Conservation (phyloP, 2,888 invertebrate species). For the Petrophora chlorosata region DNA sequence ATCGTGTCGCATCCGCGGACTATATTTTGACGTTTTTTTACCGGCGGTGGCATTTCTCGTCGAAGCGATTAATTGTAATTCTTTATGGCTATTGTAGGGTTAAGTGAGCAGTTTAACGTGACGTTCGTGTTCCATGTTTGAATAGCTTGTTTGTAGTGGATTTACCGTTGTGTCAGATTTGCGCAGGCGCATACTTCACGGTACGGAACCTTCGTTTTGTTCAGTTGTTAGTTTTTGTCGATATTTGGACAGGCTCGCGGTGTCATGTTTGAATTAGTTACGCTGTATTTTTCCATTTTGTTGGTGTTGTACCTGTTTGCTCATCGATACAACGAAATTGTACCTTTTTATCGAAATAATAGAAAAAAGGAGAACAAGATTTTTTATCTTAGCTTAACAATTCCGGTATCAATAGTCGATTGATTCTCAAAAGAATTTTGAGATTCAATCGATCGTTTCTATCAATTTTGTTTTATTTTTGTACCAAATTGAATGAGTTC, state of each 20-base stretch:
- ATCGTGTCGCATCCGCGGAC: conserved; percentile 60
- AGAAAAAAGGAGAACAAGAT: not conserved
- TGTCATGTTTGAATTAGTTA: conserved; percentile 49
- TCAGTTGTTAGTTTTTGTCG: conserved; percentile 39
- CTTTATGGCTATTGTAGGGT: conserved; percentile 80
- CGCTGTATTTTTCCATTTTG: conserved; percentile 40
- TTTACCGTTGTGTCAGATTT: conserved; percentile 50
- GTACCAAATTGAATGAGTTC: no score
- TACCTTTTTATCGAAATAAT: conserved; percentile 26
- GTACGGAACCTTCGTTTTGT: conserved; percentile 39
- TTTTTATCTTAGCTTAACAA: not conserved
- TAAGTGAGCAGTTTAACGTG: conserved; percentile 76
- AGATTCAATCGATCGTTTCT: no score
- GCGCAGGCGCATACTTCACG: conserved; percentile 55
- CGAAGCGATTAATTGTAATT: conserved; percentile 81
- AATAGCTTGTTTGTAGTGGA: conserved; percentile 54
- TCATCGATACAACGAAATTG: conserved; percentile 22
- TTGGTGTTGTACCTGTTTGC: conserved; percentile 31
- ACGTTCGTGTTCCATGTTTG: conserved; percentile 66
- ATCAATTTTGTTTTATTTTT: no score
- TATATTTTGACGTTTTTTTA: conserved; percentile 81
- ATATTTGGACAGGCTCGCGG: conserved; percentile 50
- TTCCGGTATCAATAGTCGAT: conserved; percentile 7
- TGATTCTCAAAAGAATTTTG: conserved; percentile 6
- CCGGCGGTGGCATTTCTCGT: conserved; percentile 76